Percentiles rank a stretch among this genome's conserved stretches.
phyloP scores from a whole-genome alignment of 1,140 invertebrate species.

The Dufourea novaeangliae region DNA sequence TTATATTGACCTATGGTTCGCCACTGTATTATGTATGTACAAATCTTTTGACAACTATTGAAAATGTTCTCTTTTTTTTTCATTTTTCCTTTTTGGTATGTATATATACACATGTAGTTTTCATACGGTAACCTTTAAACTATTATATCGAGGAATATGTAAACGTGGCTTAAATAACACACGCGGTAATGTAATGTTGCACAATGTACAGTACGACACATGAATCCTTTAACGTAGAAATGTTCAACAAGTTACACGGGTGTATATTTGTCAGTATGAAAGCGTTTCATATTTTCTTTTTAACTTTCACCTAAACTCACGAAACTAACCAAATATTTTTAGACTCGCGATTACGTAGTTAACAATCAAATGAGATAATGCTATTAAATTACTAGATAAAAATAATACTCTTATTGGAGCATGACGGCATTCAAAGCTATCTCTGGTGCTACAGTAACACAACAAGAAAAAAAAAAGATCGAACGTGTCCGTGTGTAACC shows the following conservation, averaged over 20 bases:
- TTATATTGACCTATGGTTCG: constrained; percentile 25
- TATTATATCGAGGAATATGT: constrained; percentile 33
- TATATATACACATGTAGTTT: constrained; percentile 47
- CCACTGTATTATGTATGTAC: constrained; percentile 35
- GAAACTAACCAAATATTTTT: constrained; percentile 21
- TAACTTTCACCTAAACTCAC: neutral
- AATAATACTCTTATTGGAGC: constrained; percentile 30
- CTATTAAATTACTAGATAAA: constrained; percentile 30
- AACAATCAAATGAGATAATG: constrained; percentile 5
- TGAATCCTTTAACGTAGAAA: constrained; percentile 28
- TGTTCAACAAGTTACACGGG: constrained; percentile 5
- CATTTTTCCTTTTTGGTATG: constrained; percentile 25
- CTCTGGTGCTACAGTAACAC: neutral
- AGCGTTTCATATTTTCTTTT: constrained; percentile 20
- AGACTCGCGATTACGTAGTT: neutral
- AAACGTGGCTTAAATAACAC: constrained; percentile 1
- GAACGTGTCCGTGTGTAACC: neutral
- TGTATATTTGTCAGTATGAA: constrained; percentile 18
- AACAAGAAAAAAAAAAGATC: too few species aligned
- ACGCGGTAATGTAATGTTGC: constrained; percentile 15
- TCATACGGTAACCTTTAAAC: constrained; percentile 8
- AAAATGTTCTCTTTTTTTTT: constrained; percentile 27
- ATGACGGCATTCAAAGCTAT: constrained; percentile 8
- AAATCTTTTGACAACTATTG: constrained; percentile 34
- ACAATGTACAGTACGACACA: constrained; percentile 24